Evolutionary conservation across 2,113 vertebrate genomes (phyloP), one percentile per base, ranked within the genome.

Genomic region (Poeciliopsis turrubarensis): DNA sequence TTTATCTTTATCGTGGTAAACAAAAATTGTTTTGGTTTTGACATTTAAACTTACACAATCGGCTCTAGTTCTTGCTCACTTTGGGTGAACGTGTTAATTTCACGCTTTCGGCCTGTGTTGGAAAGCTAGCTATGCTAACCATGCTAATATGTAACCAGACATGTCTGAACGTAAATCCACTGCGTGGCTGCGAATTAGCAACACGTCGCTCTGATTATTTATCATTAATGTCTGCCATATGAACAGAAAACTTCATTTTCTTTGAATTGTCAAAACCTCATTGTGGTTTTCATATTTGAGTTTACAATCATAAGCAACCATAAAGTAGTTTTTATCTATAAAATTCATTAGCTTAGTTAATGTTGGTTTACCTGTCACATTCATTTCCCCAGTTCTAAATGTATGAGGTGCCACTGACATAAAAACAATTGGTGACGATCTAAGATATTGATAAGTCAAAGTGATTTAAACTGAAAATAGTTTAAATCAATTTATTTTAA

Each of bases 151-250:
- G 67, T 26, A 19, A 25, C 10, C 5, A 51, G 65, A 81, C 75
- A 87, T 84, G 87, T 77, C 72, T 70, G n/a, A 80, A 81, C 84
- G 82, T 82, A n/a, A 25, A 19, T 26, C 17, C 4, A 65, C 7
- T 39, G 17, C n/a, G 25, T 3, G 15, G 26, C 19, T 5, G 34
- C 6, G 44, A 13, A 30, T 26, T 39, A 26, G 41, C 8, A 47
- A 32, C 7, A 1, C 0, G 22, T 0, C 17, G 27, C 5, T 27
- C 37, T 68, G 22, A 12, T 0, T 17, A 12, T 15, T 34, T 47
- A 12, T 3, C 68, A 41, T 12, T 4, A 41, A 14, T 51, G 0
- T 30, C 37, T 19, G 32, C 3, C 0, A 15, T 60, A 62, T 1
- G 39, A 67, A 6, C 2, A 51, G 27, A 13, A 26, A 26, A n/a